Conservation (phyloP, 2,888 invertebrate genomes). For the Orthosia cruda region DNA sequence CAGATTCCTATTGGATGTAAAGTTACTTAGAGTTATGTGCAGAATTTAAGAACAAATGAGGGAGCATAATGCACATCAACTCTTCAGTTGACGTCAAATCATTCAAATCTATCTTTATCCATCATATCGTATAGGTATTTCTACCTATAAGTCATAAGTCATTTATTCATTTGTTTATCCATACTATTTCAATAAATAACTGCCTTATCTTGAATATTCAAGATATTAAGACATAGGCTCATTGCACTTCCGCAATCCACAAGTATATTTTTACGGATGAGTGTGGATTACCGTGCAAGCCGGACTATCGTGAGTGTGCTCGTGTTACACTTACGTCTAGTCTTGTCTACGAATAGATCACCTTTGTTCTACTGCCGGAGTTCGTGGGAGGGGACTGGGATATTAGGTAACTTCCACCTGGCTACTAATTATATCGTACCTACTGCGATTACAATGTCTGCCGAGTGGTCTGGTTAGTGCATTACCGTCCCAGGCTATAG, state of each 20-base stretch:
- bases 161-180: too few species aligned
- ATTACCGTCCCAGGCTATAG: conserved; percentile 5
- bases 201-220: background rate
- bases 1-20: background rate
- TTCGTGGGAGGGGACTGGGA: conserved; percentile 18
- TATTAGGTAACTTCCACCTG: conserved; percentile 48
- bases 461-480: conserved; percentile 16
- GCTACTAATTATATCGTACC: conserved; percentile 38
- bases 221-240: background rate
- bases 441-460: background rate
- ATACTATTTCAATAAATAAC: background rate
- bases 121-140: too few species aligned
- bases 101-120: background rate
- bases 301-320: conserved; percentile 38
- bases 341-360: conserved; percentile 61
- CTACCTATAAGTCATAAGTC: too few species aligned
- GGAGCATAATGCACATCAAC: too few species aligned
- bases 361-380: conserved; percentile 52
- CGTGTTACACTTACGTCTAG: conserved; percentile 35
- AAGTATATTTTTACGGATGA: conserved; percentile 50
- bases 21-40: background rate
- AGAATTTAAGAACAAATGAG: background rate
- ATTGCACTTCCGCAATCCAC: conserved; percentile 34
- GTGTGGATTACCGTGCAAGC: conserved; percentile 42
- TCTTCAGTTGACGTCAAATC: background rate